Conservation (phyloP, 2,113 vertebrate species). For the Prionailurus viverrinus region DNA sequence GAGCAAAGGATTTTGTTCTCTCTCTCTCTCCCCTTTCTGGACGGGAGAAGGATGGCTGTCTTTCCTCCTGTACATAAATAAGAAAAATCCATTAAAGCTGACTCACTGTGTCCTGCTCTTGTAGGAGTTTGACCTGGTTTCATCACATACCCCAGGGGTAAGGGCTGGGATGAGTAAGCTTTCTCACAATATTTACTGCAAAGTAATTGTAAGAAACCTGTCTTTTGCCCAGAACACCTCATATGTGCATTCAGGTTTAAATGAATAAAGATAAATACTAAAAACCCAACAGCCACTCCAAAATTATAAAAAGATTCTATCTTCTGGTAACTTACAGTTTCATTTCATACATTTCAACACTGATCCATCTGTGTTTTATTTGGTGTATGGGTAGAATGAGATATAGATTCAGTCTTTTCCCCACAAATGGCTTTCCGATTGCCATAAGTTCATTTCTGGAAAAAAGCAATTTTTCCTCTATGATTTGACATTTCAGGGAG, state of each 20-base stretch:
- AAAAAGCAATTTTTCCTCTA: neutral
- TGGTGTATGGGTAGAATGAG: neutral
- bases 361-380: neutral
- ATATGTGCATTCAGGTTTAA: neutral
- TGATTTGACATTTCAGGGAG: constrained; percentile 24
- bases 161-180: neutral
- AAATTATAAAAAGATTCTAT: neutral
- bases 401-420: neutral
- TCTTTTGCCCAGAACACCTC: neutral
- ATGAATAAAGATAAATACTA: neutral
- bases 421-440: neutral
- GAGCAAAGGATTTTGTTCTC: neutral
- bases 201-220: neutral
- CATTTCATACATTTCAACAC: neutral
- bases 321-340: constrained; percentile 16
- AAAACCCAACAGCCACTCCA: neutral
- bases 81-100: neutral
- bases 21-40: neutral
- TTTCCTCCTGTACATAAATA: neutral
- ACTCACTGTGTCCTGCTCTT: neutral
- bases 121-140: neutral
- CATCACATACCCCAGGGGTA: neutral
- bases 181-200: neutral
- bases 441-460: neutral
- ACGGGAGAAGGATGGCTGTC: neutral